phyloP scores from a whole-genome alignment of 1,140 invertebrate species.

The Pseudobourletiella spinata region DNA sequence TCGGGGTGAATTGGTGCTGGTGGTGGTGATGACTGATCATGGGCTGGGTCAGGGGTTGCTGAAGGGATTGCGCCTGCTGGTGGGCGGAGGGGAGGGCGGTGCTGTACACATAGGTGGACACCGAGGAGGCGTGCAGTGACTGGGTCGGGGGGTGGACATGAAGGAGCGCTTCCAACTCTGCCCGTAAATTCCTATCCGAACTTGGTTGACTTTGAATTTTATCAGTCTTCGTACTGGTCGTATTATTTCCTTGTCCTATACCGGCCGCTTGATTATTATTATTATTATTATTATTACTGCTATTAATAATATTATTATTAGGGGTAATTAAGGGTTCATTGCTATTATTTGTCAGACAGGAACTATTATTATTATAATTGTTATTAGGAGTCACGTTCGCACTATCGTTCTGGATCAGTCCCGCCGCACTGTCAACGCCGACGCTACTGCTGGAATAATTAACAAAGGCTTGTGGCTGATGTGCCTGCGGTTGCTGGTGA shows the following conservation, averaged over 20 bases:
- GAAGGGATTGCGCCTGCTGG: neutral
- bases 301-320: neutral
- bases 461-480: no score
- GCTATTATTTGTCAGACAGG: neutral
- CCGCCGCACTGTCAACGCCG: no score
- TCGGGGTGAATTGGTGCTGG: neutral
- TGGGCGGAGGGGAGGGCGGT: neutral
- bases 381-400: neutral
- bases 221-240: neutral
- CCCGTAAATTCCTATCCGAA: neutral
- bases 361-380: neutral
- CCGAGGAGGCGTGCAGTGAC: slow-evolving; percentile 27
- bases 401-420: no score
- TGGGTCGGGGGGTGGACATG: slow-evolving; percentile 17
- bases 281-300: no score
- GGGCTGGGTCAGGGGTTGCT: neutral
- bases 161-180: neutral
- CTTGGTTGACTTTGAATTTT: slow-evolving; percentile 7
- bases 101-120: neutral
- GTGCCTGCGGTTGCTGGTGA: no score
- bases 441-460: no score
- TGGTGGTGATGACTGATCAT: no score
- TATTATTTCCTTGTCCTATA: neutral
- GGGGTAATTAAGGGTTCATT: neutral
- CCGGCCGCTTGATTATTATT: neutral